A percentile compares a stretch with the other conserved stretches of the same genome.
Conservation (phyloP, 2,888 invertebrate species). For the Coleophora flavipennella region DNA sequence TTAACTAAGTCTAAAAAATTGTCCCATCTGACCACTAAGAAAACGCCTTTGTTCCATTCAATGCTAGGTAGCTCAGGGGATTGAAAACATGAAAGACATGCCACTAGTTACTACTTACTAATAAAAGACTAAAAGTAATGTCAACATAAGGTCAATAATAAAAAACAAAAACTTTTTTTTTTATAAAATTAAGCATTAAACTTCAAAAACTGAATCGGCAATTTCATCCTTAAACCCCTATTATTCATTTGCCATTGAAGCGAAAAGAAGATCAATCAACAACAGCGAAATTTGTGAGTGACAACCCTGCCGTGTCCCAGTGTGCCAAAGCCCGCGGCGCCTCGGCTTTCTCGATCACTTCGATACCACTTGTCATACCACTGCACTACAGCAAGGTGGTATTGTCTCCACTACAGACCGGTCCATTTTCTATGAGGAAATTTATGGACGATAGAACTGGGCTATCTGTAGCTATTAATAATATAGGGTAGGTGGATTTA, state of each 20-base stretch:
- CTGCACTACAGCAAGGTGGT: conserved; percentile 2
- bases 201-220: neutral
- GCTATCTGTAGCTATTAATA: neutral
- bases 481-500: neutral
- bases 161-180: too few species aligned
- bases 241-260: neutral
- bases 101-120: too few species aligned
- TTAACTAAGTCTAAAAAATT: too few species aligned
- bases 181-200: too few species aligned
- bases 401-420: neutral
- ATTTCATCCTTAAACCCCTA: too few species aligned
- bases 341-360: conserved; percentile 40
- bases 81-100: too few species aligned
- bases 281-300: neutral
- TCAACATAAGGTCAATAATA: too few species aligned
- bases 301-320: conserved; percentile 20
- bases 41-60: too few species aligned
- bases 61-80: too few species aligned
- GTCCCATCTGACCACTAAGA: too few species aligned
- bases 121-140: too few species aligned
- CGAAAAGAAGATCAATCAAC: neutral
- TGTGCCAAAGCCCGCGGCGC: conserved; percentile 41
- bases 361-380: conserved; percentile 4
- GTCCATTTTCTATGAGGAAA: too few species aligned
- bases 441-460: neutral